Evolutionary conservation across 2,113 vertebrate species (phyloP), one percentile per base, ranked within the genome.

Genomic region (Nanger granti): DNA sequence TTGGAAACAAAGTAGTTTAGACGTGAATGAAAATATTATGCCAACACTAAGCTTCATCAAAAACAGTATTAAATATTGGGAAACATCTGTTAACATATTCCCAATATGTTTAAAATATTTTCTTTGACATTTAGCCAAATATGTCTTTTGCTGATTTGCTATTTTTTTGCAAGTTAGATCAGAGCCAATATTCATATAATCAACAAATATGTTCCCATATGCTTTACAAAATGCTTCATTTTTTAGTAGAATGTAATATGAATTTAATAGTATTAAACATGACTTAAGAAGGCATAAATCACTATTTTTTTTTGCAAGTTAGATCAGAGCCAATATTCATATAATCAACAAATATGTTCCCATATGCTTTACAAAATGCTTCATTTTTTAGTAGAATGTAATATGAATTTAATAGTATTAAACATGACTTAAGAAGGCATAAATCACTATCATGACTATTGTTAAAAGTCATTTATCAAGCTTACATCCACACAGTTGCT

Each of bases 71-170:
- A 97, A 91, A 89, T 11, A 79, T 12, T 80, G n/a, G 8, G 26
- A 84, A 90, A 82, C 69, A 96, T 96, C 90, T 97, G 69, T 29
- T 94, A 89, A 91, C 55, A 47, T 69, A 69, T 73, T 92, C 49
- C 57, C 41, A 95, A 52, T 64, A 82, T 7, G 62, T 73, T 96
- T 20, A 87, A 91, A 97, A 91, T 93, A 96, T 73, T 96, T 94
- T 82, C n/a, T 93, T 94, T 91, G 88, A 89, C 47, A 94, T 94
- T 94, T 89, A 55, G 64, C 52, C 59, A 95, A 93, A 89, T 89
- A 96, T 44, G 5, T 49, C n/a, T 94, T 95, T 91, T 49, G 90
- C 41, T 90, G 9, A 37, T 94, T 96, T 96, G 44, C 10, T 86
- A 31, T 44, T 85, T 83, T 96, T 96, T 93, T 89, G n/a, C 44